phyloP scores from a whole-genome alignment of 2,797 vertebrate species.

The Heterohyrax brucei region DNA sequence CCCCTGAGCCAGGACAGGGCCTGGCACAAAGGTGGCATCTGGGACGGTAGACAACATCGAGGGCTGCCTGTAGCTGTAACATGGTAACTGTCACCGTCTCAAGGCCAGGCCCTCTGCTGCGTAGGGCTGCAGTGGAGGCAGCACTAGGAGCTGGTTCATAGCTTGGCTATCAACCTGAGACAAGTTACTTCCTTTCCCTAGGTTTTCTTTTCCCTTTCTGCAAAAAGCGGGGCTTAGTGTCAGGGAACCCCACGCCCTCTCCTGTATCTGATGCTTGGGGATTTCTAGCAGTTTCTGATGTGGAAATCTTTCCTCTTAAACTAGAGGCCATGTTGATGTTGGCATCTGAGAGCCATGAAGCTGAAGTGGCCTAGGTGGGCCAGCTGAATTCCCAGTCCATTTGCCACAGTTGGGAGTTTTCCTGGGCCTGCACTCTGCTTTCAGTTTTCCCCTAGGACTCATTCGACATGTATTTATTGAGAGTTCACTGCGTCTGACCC shows the following conservation, averaged over 20 bases:
- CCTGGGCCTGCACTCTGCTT: not conserved
- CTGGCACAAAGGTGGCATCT: not conserved
- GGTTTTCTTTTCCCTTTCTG: not conserved
- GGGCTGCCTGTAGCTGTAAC: not conserved
- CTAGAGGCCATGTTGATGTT: not conserved
- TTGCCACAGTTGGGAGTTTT: not conserved
- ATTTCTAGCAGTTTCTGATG: not conserved
- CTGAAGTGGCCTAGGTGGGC: not conserved
- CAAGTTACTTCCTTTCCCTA: not conserved
- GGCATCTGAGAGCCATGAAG: not conserved
- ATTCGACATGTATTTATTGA: not conserved
- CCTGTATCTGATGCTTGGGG: not conserved
- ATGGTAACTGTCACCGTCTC: not conserved
- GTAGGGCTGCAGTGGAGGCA: accelerated
- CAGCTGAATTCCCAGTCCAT: not conserved
- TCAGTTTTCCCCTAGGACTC: not conserved
- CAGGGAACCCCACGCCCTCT: not conserved
- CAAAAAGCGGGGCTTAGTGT: not conserved
- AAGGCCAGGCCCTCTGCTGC: not conserved
- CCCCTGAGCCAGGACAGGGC: not conserved
- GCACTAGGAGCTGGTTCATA: not conserved
- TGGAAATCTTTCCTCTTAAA: not conserved
- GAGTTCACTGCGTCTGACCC: not conserved
- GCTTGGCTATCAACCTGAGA: not conserved
- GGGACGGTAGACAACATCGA: not conserved